Percentiles rank a stretch among this genome's conserved stretches.
These are phyloP conservation scores for Erithacus rubecula DNA, from an alignment of 2,797 vertebrate species.

Conservation along the genomic window DNA sequence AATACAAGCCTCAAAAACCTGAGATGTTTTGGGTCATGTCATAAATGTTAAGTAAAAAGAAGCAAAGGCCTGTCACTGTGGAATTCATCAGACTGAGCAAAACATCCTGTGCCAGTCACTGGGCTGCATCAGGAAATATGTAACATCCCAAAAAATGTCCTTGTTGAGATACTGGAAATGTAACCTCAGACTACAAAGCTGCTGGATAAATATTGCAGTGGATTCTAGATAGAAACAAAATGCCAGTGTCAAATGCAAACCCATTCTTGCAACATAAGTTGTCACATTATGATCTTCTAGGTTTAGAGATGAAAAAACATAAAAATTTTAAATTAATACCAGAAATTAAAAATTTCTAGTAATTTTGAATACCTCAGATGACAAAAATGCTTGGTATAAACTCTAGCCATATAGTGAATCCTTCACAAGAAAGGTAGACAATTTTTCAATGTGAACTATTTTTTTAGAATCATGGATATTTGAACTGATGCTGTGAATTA, in stretches of 20 bases:
- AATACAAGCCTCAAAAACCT: neutral
- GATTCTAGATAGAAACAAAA: neutral
- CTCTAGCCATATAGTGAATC: neutral
- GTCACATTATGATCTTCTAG: neutral
- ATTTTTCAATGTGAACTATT: neutral
- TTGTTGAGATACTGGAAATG: neutral
- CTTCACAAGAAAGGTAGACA: neutral
- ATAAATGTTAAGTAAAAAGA: neutral
- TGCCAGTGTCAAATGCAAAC: neutral
- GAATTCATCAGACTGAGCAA: neutral
- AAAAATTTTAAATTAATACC: neutral
- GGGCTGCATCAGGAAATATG: neutral
- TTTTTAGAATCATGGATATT: neutral
- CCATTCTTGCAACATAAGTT: neutral
- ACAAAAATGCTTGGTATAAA: neutral
- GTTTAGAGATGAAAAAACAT: neutral
- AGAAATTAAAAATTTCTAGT: neutral
- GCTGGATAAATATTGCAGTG: neutral
- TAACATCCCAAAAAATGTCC: neutral
- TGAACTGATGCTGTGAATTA: neutral
- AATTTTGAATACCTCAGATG: neutral
- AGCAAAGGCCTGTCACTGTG: neutral
- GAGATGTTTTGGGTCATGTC: neutral
- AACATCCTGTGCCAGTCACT: neutral
- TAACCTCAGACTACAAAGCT: neutral